Conservation (phyloP, 2,888 invertebrate species). For the Melanchra persicariae region DNA sequence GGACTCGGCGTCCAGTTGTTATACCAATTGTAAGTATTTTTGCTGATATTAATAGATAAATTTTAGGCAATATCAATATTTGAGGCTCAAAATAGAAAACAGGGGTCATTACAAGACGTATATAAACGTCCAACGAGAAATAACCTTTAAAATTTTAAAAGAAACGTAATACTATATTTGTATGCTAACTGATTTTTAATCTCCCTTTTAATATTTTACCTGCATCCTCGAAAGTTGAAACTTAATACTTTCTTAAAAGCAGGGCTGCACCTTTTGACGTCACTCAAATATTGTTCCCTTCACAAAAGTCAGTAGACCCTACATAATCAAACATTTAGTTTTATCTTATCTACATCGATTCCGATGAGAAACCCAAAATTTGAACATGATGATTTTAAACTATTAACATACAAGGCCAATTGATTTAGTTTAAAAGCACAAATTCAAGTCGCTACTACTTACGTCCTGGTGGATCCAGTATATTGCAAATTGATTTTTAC, state of each 20-base stretch:
- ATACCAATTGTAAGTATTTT: slow-evolving; percentile 84
- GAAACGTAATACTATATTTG: no score
- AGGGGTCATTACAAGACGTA: neutral
- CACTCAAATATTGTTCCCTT: slow-evolving; percentile 36
- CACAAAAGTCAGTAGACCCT: slow-evolving; percentile 29
- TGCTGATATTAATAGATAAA: slow-evolving; percentile 11
- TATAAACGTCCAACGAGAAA: neutral
- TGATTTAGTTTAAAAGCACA: neutral
- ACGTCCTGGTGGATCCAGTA: no score
- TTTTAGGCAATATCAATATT: slow-evolving; percentile 18
- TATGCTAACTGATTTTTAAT: neutral
- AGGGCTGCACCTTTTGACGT: slow-evolving; percentile 31
- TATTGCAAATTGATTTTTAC: no score
- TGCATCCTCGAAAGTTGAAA: slow-evolving; percentile 26
- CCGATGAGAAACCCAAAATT: neutral
- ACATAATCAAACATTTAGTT: neutral
- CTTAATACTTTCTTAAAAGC: slow-evolving; percentile 38
- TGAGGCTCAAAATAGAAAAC: neutral
- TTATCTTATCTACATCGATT: neutral
- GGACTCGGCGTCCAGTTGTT: slow-evolving; percentile 87
- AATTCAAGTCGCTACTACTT: no score
- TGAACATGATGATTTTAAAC: neutral
- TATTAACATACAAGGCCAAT: no score
- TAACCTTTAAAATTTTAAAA: neutral
- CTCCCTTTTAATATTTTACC: slow-evolving; percentile 11